phyloP scores from a whole-genome alignment of 2,113 vertebrate species.

The Misgurnus anguillicaudatus region DNA sequence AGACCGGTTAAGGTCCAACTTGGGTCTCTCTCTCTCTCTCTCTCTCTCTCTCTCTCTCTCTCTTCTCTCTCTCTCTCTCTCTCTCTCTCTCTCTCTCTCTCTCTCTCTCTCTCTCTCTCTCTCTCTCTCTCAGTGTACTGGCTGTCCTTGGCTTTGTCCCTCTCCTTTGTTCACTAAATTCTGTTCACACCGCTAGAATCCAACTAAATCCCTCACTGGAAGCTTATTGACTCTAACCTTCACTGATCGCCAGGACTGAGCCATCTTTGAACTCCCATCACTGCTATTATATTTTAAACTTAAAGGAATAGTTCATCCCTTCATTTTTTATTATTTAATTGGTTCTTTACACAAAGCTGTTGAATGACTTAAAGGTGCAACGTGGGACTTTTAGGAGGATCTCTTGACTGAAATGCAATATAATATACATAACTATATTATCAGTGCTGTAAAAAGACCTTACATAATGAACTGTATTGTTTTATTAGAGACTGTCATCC shows the following conservation, averaged over 20 bases:
- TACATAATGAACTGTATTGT: too few relatives aligned
- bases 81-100: not conserved
- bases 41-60: too few relatives aligned
- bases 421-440: too few relatives aligned
- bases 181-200: constrained; percentile 3
- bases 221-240: constrained; percentile 14
- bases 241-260: not conserved
- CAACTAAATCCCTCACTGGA: constrained; percentile 6
- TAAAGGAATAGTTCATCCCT: too few relatives aligned
- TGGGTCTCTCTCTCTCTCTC: not conserved
- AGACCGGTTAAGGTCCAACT: too few relatives aligned
- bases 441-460: too few relatives aligned
- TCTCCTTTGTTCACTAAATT: constrained; percentile 13
- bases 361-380: too few relatives aligned
- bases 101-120: not conserved
- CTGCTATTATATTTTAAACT: not conserved
- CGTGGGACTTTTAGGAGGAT: too few relatives aligned
- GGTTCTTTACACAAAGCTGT: too few relatives aligned
- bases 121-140: not conserved
- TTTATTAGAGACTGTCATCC: too few relatives aligned
- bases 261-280: constrained; percentile 8
- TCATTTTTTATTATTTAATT: too few relatives aligned
- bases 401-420: too few relatives aligned
- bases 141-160: not conserved
- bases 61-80: not conserved